Conservation (phyloP, 2,113 vertebrate genomes). For the Triplophysa rosa region DNA sequence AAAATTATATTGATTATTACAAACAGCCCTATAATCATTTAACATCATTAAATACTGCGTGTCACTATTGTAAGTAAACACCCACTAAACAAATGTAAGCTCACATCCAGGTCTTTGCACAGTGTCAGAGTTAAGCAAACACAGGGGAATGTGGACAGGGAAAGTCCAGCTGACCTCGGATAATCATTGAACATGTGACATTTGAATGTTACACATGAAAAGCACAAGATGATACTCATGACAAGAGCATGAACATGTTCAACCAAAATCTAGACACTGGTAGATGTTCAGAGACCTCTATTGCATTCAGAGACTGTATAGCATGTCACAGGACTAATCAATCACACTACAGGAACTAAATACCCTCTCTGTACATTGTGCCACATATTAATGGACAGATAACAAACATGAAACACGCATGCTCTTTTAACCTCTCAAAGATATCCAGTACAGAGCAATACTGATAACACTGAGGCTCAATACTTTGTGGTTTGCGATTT, state of each 20-base stretch:
- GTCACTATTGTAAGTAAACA: no score
- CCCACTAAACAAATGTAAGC: no score
- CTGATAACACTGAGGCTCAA: not conserved
- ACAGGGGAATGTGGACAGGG: not conserved
- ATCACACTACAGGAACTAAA: slow-evolving; percentile 1
- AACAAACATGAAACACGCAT: not conserved
- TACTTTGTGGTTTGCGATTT: no score
- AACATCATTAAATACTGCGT: no score
- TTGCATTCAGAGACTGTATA: not conserved
- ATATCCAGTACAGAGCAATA: not conserved
- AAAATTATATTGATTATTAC: no score
- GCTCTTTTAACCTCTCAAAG: not conserved
- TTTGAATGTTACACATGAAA: not conserved
- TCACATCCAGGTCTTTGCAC: not conserved
- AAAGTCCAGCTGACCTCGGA: slow-evolving; percentile 5
- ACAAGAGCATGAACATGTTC: not conserved
- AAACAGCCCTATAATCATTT: no score
- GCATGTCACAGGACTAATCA: not conserved
- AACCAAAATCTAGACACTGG: no score
- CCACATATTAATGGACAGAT: slow-evolving; percentile 15
- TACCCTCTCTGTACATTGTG: slow-evolving; percentile 3
- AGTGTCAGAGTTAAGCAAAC: not conserved
- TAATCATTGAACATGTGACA: not conserved
- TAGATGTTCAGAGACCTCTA: not conserved
- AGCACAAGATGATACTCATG: slow-evolving; percentile 3